Conservation (phyloP, 2,113 vertebrate genomes). For the Megaceryle maxima region DNA sequence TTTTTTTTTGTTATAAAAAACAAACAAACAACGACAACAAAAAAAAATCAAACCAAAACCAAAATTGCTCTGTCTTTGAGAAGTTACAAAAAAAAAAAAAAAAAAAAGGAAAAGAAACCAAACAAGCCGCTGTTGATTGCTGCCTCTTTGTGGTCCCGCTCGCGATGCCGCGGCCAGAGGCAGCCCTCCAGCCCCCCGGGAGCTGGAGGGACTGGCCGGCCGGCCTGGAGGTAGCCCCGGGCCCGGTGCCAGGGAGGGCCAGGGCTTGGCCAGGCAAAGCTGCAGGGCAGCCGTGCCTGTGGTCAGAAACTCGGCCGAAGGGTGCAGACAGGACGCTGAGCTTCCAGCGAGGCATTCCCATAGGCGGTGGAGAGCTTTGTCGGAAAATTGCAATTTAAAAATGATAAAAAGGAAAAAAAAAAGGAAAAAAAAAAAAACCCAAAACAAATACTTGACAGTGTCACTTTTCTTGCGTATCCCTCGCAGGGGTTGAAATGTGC, state of each 20-base stretch:
- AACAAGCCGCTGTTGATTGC: conserved; percentile 62
- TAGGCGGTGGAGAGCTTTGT: not conserved
- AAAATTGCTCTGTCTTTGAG: conserved; percentile 22
- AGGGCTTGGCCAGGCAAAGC: not conserved
- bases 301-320: not conserved
- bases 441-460: conserved; percentile 65
- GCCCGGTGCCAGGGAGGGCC: conserved; percentile 42
- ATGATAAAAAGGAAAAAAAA: not conserved
- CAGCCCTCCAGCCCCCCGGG: conserved; percentile 40
- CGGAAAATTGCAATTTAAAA: conserved; percentile 18
- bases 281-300: not conserved
- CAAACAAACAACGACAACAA: not conserved
- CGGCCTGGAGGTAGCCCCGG: conserved; percentile 32
- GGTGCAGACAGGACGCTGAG: not conserved
- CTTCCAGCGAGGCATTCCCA: not conserved
- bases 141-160: conserved; percentile 62
- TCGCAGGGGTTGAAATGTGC: conserved; percentile 55
- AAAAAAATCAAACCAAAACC: not conserved
- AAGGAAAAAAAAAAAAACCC: not conserved
- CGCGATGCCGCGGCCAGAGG: conserved; percentile 8
- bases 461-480: conserved; percentile 58
- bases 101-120: not conserved
- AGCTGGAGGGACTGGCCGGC: conserved; percentile 53
- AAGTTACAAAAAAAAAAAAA: not conserved
- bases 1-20: not conserved